These are phyloP conservation scores for Drosophila bipectinata DNA, from an alignment of 1,140 invertebrate species.

Conservation along the genomic window DNA sequence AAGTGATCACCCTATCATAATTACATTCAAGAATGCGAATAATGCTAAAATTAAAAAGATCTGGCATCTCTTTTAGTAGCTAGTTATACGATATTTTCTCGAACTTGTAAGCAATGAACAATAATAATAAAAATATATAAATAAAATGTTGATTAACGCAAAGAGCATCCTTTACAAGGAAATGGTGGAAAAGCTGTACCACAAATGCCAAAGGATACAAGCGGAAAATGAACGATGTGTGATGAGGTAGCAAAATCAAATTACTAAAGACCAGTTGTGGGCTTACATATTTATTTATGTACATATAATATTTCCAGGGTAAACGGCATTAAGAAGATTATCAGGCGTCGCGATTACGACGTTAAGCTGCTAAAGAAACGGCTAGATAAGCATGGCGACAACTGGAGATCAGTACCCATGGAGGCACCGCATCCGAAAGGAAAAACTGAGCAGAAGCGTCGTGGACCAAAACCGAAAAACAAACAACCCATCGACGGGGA, in stretches of 20 bases:
- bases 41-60: neutral
- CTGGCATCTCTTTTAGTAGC: neutral
- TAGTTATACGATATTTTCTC: neutral
- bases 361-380: constrained; percentile 70
- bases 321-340: constrained; percentile 72
- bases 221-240: constrained; percentile 77
- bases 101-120: neutral
- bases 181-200: constrained; percentile 69
- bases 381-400: constrained; percentile 74
- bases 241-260: constrained; percentile 53
- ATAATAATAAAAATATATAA: neutral
- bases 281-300: too few relatives aligned
- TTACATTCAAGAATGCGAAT: too few relatives aligned
- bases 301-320: constrained; percentile 40
- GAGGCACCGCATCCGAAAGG: constrained; percentile 72
- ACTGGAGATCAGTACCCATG: constrained; percentile 76
- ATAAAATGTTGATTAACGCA: constrained; percentile 52
- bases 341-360: constrained; percentile 60
- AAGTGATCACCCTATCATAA: too few relatives aligned
- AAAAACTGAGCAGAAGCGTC: constrained; percentile 74
- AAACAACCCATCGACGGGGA: constrained; percentile 30
- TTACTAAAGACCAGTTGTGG: neutral
- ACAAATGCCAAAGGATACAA: constrained; percentile 72
- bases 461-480: constrained; percentile 75
- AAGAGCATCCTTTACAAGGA: constrained; percentile 62